Evolutionary conservation across 2,797 vertebrate genomes (phyloP), one percentile per base, ranked within the genome.

Genomic region (Poeciliopsis infans): DNA sequence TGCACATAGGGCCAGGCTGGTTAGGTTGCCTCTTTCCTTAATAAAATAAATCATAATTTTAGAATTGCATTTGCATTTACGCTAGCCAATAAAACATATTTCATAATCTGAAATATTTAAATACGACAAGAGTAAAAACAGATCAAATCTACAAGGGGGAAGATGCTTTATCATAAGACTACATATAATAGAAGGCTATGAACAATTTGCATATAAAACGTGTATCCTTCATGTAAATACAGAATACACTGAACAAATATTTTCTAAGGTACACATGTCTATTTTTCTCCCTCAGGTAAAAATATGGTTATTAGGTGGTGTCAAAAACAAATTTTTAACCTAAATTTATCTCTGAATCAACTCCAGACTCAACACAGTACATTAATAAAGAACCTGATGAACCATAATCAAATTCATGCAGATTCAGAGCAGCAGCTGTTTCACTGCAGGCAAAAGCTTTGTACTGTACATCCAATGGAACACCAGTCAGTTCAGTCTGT

Each of bases 351-450:
- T 83, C 31, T 75, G 46, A 80, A 72, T 75, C 64, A 23, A 18
- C 23, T 73, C 59, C 82, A 76, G 43, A 69, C 51, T 0, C 51
- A 57, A 66, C 73, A 70, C 23, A 43, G 53, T 51, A 61, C 41
- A 59, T 57, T 45, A 75, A 79, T 20, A 69, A 25, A n/a, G 70
- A 53, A 61, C 6, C 68, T 0, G 28, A 76, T 66, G 59, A 39
- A 47, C 75, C 23, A 28, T 74, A 75, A 75, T 77, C 71, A 74
- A 68, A 77, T 73, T 13, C 2, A 71, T 45, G 68, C 36, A 57
- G 43, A 51, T 46, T 49, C 31, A 74, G 59, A 68, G 69, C 55
- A 68, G 69, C 55, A 72, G 78, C 74, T 74, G 74, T 25, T 68
- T 69, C 80, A 46, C 43, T 66, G 59, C 33, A 47, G 57, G 41